A percentile compares a stretch with the other conserved stretches of the same genome.
phyloP scores from a whole-genome alignment of 2,888 invertebrate species.

The Autographa gamma region DNA sequence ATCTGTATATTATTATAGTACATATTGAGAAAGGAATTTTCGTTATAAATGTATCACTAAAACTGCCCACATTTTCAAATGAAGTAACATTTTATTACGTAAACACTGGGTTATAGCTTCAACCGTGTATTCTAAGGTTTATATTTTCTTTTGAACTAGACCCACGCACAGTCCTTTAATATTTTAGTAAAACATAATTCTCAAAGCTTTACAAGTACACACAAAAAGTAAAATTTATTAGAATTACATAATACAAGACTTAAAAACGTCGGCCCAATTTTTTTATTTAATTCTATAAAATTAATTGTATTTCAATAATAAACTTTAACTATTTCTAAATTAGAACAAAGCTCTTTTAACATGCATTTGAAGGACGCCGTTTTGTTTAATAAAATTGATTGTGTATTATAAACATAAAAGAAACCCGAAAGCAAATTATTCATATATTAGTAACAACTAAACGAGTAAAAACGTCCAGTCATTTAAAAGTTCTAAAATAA shows the following conservation, averaged over 20 bases:
- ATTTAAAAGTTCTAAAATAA: neutral
- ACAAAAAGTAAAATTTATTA: conserved; percentile 24
- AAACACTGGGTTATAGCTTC: neutral
- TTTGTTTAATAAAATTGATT: too few species aligned
- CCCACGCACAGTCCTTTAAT: conserved; percentile 18
- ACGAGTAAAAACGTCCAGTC: too few species aligned
- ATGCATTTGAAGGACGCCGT: too few species aligned
- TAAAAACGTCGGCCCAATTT: neutral
- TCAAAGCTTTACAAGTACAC: conserved; percentile 29
- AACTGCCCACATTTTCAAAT: neutral
- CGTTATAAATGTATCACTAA: neutral
- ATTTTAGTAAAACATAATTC: conserved; percentile 40
- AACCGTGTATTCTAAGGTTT: neutral
- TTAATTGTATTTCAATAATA: too few species aligned
- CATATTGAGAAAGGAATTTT: too few species aligned
- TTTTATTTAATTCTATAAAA: too few species aligned
- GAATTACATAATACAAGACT: neutral
- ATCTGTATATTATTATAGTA: too few species aligned
- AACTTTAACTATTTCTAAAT: too few species aligned
- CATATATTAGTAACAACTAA: too few species aligned
- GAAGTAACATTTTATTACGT: neutral
- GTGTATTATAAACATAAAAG: too few species aligned
- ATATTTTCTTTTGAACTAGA: conserved; percentile 25
- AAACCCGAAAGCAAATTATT: too few species aligned
- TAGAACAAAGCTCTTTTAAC: too few species aligned